Evolutionary conservation across 2,888 invertebrate species (phyloP).

Genomic region (Leucophenga maculata): DNA sequence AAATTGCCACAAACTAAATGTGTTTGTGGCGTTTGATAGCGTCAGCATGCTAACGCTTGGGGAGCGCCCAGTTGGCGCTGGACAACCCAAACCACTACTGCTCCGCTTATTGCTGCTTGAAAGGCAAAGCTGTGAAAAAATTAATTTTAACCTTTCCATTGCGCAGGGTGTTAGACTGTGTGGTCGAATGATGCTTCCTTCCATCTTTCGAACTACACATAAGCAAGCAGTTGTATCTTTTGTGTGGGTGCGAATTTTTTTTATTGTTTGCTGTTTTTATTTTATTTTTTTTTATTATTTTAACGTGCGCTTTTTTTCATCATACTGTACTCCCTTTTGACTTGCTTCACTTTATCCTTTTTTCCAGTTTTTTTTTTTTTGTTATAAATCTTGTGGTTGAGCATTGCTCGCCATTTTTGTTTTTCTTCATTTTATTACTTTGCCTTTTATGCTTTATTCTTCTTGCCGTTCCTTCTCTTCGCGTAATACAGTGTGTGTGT

Average conservation of each 20-base stretch:
- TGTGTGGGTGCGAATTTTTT: slow-evolving; percentile 3
- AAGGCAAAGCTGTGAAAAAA: slow-evolving; percentile 43
- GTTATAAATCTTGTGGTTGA: slow-evolving; percentile 58
- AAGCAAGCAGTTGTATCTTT: slow-evolving; percentile 19
- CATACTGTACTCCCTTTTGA: slow-evolving; percentile 31
- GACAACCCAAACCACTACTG: slow-evolving; percentile 20
- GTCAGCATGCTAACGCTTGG: slow-evolving; percentile 34
- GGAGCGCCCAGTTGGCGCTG: neutral
- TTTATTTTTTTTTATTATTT: slow-evolving; percentile 10
- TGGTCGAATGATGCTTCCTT: neutral
- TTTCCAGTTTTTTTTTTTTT: slow-evolving; percentile 36
- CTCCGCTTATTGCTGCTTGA: slow-evolving; percentile 22
- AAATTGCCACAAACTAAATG: slow-evolving; percentile 55
- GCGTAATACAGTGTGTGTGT: no score
- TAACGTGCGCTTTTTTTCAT: slow-evolving; percentile 9
- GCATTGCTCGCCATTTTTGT: slow-evolving; percentile 54
- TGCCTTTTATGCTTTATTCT: slow-evolving; percentile 30
- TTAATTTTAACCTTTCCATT: slow-evolving; percentile 59
- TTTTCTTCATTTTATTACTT: slow-evolving; percentile 23
- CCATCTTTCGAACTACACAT: slow-evolving; percentile 16
- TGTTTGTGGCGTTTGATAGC: slow-evolving; percentile 52
- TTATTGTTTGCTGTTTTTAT: slow-evolving; percentile 4
- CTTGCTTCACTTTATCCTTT: slow-evolving; percentile 46
- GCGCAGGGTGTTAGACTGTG: slow-evolving; percentile 27
- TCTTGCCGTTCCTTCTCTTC: neutral